These are phyloP conservation scores for Sthenelais limicola DNA, from an alignment of 2,888 invertebrate genomes.

Conservation along the genomic window DNA sequence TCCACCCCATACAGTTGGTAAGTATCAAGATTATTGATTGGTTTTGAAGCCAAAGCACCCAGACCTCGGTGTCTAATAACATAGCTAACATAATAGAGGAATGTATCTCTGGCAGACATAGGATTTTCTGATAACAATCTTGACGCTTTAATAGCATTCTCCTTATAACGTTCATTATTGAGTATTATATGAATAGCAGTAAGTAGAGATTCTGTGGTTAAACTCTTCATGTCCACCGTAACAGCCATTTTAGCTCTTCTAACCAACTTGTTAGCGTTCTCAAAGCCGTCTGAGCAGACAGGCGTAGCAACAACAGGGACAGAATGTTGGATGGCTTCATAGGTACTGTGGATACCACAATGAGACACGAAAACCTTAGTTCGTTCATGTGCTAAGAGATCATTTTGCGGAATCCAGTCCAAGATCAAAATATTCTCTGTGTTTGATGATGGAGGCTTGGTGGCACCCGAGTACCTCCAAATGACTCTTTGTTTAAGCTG, in stretches of 20 bases:
- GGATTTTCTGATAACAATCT: background rate
- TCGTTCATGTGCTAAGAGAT: slow-evolving; percentile 11
- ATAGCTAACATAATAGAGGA: background rate
- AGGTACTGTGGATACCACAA: slow-evolving; percentile 22
- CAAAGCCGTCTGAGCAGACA: background rate
- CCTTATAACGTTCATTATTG: background rate
- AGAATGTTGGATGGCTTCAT: slow-evolving; percentile 2
- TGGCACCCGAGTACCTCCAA: background rate
- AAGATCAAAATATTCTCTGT: background rate
- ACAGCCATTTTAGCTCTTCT: slow-evolving; percentile 5
- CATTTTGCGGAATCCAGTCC: slow-evolving; percentile 24
- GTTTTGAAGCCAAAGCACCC: background rate
- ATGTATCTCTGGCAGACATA: background rate
- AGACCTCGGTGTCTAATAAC: background rate
- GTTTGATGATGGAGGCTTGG: background rate
- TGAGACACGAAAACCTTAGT: slow-evolving; percentile 12
- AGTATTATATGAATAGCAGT: background rate
- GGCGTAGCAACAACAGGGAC: slow-evolving; percentile 26
- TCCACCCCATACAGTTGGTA: slow-evolving; percentile 7
- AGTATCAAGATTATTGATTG: background rate
- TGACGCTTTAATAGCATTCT: background rate
- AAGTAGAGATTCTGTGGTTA: background rate
- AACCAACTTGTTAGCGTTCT: slow-evolving; percentile 14
- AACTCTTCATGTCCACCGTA: background rate
- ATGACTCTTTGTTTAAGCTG: slow-evolving; percentile 12